Evolutionary conservation across 1,140 invertebrate genomes (phyloP), one percentile per base, ranked within the genome.

Genomic region (Heliconius himera): DNA sequence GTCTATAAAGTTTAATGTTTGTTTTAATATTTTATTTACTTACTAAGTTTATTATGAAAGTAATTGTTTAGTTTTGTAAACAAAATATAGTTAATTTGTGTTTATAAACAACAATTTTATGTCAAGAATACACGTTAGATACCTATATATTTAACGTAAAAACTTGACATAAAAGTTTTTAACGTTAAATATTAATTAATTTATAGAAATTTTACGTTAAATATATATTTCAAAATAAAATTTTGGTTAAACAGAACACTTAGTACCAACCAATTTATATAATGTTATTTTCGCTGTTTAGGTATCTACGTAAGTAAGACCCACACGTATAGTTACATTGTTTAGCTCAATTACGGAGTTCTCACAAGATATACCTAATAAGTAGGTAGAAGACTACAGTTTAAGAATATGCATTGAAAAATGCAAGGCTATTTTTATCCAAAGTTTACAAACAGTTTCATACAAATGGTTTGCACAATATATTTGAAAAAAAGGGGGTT

Each of bases 261-360:
- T 16, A 46, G 13, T 46, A 46, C 13, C 56, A 22, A 60, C 56
- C 22, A n/a, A 54, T 16, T 46, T 11, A 60, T 60, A n/a, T 60
- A 60, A 60, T 3, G n/a, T 26, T 60, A 60, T 60, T 26, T 60
- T 22, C 41, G 56, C n/a, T 29, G 5, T 66, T 66, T 66, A 26
- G 60, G 60, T 66, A 66, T 66, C 9, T 29, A 66, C 60, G 26
- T 66, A 20, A 41, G 54, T 80, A 49, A 80, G 82, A 87, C 82
- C 83, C 80, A 86, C 80, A 81, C 85, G 76, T 26, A 73, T 38
- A 9, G 8, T 74, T 78, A 88, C 85, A 90, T 92, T 92, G 90
- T 92, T 87, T 85, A 83, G 85, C 82, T 82, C 85, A 87, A 87
- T 89, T 87, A 84, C 85, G 73, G 51, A 78, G 83, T 91, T 92